Conservation (phyloP, 2,797 vertebrate species). For the Taenioides sp. region DNA sequence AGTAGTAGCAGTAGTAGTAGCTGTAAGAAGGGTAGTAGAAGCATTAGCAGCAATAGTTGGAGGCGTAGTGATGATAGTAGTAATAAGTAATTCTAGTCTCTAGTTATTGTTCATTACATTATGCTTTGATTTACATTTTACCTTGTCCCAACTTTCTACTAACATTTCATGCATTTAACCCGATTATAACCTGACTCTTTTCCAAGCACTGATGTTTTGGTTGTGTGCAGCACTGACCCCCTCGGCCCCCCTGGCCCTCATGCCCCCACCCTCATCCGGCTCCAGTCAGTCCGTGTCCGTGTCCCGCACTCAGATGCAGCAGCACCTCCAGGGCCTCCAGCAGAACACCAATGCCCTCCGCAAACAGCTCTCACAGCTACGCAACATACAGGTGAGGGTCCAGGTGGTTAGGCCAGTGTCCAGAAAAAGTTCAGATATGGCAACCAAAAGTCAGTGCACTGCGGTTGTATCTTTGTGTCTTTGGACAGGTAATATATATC, state of each 20-base stretch:
- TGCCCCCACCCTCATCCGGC: constrained; percentile 79
- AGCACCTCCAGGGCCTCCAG: constrained; percentile 91
- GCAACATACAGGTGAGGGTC: constrained; percentile 87
- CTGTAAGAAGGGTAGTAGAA: too few relatives aligned
- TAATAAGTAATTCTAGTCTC: too few relatives aligned
- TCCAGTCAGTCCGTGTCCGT: constrained; percentile 83
- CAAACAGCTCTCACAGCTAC: constrained; percentile 89
- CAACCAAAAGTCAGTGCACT: neutral
- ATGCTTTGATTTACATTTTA: neutral
- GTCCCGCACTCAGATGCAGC: constrained; percentile 92
- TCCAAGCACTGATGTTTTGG: constrained; percentile 10
- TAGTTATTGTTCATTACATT: too few relatives aligned
- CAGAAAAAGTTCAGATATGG: neutral
- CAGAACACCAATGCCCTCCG: constrained; percentile 90
- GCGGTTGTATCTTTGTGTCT: neutral
- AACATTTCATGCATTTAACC: neutral
- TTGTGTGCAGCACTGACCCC: constrained; percentile 77
- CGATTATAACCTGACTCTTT: too few relatives aligned
- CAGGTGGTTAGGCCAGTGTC: too few relatives aligned
- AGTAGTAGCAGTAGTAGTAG: too few relatives aligned
- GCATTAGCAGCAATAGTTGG: too few relatives aligned
- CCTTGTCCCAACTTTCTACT: neutral
- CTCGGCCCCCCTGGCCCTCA: constrained; percentile 84
- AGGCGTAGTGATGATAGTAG: too few relatives aligned
- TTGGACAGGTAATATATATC: neutral